Base-by-base conservation (phyloP, 2,888 invertebrate genomes). In the Bombyx huttoni region DNA sequence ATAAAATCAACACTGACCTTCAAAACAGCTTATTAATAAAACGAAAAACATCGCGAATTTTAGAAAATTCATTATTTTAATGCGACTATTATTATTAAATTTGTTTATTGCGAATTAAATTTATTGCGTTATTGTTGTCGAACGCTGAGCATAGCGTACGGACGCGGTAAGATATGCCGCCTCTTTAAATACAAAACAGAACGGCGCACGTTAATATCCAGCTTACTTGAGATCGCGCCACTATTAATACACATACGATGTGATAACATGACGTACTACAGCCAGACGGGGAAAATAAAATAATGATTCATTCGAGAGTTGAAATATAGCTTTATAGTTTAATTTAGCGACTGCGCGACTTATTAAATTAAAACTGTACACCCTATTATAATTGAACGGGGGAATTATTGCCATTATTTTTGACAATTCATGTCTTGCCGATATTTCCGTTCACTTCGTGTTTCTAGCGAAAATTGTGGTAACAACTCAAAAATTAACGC, bases 251-350 rank as follows among this genome's bases (percentile, higher is more conserved):
- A 10, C 40, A 12, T 40, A 40, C 12, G 40, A 8, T 40, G 24
- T 40, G 40, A 40, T 40, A 40, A 40, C 40, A 12, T 10, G 40
- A 24, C 24, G 24, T 24, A 24, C 5, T 40, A 40, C 7, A 10
- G 40, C 12, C 40, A 40, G 40, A 40, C 35, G 54, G 51, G 33
- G 51, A 53, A 50, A n/a, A 49, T 40, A 61, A 55, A 48, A 49
- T 45, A 52, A 48, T 54, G 40, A 40, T 40, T 40, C 40, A 40
- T 40, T 10, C 40, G 40, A 40, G 24, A 24, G 24, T 24, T 24
- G 24, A 24, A 24, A 24, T 5, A 24, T 24, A 5, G 24, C 24
- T 0, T 24, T 24, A 24, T 5, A 24, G 2, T 24, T 24, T 24
- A 24, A 24, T 24, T 24, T 24, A 2, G 24, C 2, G 5, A 24